Evolutionary conservation across 1,140 invertebrate species (phyloP).

Genomic region (Drosophila insularis): DNA sequence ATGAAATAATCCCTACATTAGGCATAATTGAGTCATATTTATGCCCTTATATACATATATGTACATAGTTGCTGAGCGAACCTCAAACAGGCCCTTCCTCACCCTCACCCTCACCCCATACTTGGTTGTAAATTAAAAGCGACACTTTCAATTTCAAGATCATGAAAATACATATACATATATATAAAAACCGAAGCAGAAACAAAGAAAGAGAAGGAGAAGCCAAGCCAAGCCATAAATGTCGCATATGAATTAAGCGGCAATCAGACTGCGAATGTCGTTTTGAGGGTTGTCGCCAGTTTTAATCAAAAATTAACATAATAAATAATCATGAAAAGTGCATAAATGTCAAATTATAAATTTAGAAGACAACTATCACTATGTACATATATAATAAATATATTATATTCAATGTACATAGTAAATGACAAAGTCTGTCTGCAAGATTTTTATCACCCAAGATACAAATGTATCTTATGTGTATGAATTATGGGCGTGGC

Average conservation of each 20-base stretch:
- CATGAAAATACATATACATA: not conserved
- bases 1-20: not conserved
- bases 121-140: constrained; percentile 11
- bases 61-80: not conserved
- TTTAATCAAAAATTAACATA: constrained; percentile 68
- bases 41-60: not conserved
- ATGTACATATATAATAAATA: not conserved
- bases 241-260: constrained; percentile 47
- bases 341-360: constrained; percentile 72
- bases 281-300: constrained; percentile 26
- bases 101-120: no score
- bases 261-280: not conserved
- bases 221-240: constrained; percentile 21
- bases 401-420: not conserved
- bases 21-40: not conserved
- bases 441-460: constrained; percentile 7
- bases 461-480: constrained; percentile 10
- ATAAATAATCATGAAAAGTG: constrained; percentile 71
- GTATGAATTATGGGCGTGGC: constrained; percentile 34
- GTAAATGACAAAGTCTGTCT: not conserved
- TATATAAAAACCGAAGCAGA: not conserved
- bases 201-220: not conserved
- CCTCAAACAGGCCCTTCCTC: not conserved
- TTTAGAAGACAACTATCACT: constrained; percentile 36
- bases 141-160: constrained; percentile 31